These are phyloP conservation scores for Drosophila ananassae DNA, from an alignment of 1,140 invertebrate species.

Conservation along the genomic window DNA sequence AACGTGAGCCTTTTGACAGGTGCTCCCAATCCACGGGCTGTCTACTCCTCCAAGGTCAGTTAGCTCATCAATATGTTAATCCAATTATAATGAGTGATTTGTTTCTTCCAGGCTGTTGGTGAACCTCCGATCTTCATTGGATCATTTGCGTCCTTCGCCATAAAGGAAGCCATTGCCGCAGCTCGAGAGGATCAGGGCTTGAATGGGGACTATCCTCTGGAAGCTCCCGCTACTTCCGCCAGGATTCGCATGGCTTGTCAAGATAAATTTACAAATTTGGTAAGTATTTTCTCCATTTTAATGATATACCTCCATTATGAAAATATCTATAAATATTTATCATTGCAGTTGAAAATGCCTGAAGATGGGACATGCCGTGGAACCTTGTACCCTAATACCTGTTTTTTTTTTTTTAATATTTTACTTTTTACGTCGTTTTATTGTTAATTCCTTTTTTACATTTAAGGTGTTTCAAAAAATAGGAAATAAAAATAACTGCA, in stretches of 20 bases:
- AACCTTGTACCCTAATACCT: conserved; percentile 85
- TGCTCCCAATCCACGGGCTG: conserved; percentile 93
- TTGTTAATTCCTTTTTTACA: background rate
- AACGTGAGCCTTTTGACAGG: conserved; percentile 96
- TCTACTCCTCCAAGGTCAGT: conserved; percentile 96
- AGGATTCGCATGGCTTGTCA: conserved; percentile 95
- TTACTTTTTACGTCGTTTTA: background rate
- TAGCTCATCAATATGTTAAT: background rate
- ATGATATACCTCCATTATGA: background rate
- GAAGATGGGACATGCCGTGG: conserved; percentile 86
- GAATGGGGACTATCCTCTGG: conserved; percentile 88
- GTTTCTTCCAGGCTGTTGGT: conserved; percentile 90
- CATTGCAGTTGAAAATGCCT: conserved; percentile 85
- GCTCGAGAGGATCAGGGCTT: conserved; percentile 89
- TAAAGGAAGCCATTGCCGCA: conserved; percentile 93
- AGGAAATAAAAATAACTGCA: too few relatives aligned
- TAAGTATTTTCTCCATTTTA: conserved; percentile 79
- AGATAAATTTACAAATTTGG: conserved; percentile 92
- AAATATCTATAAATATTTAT: conserved; percentile 8
- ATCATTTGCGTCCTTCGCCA: conserved; percentile 94
- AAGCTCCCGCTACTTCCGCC: conserved; percentile 95
- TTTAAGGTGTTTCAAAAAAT: too few relatives aligned
- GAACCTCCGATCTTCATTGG: conserved; percentile 97
- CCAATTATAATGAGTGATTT: background rate
- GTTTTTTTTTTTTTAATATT: background rate